Base-by-base conservation (phyloP, 2,113 vertebrate species). In the Lampris incognitus region DNA sequence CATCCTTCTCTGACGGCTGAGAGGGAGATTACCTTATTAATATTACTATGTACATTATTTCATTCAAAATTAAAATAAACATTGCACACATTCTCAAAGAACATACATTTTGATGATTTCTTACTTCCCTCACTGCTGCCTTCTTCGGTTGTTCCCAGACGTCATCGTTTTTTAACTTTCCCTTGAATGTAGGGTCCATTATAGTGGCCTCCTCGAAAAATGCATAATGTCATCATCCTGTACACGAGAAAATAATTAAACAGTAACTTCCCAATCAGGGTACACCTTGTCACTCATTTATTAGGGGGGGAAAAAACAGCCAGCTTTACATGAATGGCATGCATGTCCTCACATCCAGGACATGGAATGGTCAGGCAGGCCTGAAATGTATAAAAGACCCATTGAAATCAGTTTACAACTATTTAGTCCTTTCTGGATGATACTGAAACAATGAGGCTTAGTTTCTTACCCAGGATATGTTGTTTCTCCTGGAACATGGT, bases 41-140 rank as follows among this genome's bases (percentile, higher is more conserved):
- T 73, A 9, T 63, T 63, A 38, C 70, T 63, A 52, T 73, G 70
- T 55, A 63, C 24, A 60, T 71, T 71, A 71, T 71, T 71, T 48
- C 69, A 71, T 71, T 72, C 9, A 72, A 72, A 72, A 62, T 72
- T 37, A 51, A 72, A 72, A 71, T 62, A 62, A 42, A 41, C 38
- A 62, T 42, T n/a, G 38, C 39, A 42, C 59, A 62, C 59, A 62
- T 40, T 62, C 38, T 62, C 59, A 42, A 62, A 44, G 39, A 62
- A 62, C 3, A 3, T 62, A 40, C 59, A 62, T 5, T 62, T 62
- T 42, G 38, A 41, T 62, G 8, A 60, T 71, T 48, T 8, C 24
- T 24, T 24, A 24, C 24, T 24, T 24, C 24, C 24, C 24, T 24
- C 24, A 24, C 24, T 24, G 24, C 24, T 24, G 24, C 24, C 24